A percentile compares a stretch with the other conserved stretches of the same genome.
Evolutionary conservation across 2,113 vertebrate genomes (phyloP).

Genomic region (Pollachius pollachius): DNA sequence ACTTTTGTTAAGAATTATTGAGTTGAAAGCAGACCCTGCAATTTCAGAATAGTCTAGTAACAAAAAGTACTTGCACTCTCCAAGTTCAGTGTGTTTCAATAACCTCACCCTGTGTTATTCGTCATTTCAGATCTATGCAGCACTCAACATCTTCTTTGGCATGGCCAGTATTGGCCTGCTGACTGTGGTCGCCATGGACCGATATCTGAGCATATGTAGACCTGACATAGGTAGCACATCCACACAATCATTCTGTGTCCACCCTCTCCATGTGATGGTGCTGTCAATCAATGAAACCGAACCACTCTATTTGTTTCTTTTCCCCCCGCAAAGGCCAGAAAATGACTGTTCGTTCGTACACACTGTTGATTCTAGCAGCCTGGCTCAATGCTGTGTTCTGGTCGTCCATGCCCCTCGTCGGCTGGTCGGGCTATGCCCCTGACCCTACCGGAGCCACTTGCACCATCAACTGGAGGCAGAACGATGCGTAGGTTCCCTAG

Average conservation of each 20-base stretch:
- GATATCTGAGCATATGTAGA: conserved; percentile 89
- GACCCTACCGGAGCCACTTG: conserved; percentile 96
- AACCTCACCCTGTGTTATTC: conserved; percentile 2
- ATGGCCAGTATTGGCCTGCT: conserved; percentile 97
- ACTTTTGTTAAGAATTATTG: no score
- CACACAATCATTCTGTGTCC: neutral
- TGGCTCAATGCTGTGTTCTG: conserved; percentile 96
- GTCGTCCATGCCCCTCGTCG: conserved; percentile 87
- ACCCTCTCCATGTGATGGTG: no score
- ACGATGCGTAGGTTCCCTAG: conserved; percentile 80
- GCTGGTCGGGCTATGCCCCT: conserved; percentile 92
- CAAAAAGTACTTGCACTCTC: neutral
- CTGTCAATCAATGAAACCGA: no score
- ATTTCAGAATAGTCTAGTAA: neutral
- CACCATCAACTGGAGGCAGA: conserved; percentile 94
- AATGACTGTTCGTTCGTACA: conserved; percentile 81
- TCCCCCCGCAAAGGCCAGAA: conserved; percentile 78
- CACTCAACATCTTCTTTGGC: conserved; percentile 97
- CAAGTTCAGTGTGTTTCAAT: no score
- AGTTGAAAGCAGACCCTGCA: neutral
- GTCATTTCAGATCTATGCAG: conserved; percentile 88
- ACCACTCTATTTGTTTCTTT: neutral
- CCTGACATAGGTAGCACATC: conserved; percentile 82
- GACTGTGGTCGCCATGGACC: conserved; percentile 90
- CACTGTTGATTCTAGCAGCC: conserved; percentile 82